Base-by-base conservation (phyloP, 2,888 invertebrate genomes). In the Pseudeuparius sepicola region DNA sequence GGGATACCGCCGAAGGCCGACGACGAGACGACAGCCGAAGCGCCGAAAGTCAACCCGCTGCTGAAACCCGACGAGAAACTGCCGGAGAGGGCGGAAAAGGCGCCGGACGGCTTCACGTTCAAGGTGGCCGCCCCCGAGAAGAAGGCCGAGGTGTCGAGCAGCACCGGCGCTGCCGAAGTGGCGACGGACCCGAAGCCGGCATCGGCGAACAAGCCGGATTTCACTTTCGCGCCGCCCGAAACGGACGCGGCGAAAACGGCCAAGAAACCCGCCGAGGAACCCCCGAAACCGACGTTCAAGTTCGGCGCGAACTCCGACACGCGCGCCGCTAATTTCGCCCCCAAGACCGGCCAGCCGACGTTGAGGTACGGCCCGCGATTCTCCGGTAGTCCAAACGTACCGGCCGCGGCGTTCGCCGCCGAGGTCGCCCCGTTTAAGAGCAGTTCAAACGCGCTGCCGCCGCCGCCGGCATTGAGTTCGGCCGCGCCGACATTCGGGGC, bases 141-240 rank as follows among this genome's bases (percentile, higher is more conserved):
- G 6, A 28, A 34, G 11, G 20, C 25, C 15, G 24, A 17, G 11
- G 6, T 17, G 11, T n/a, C n/a, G n/a, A n/a, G 40, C 25, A 37
- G 23, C 14, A 28, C 34, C 6, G 26, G 31, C 24, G n/a, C n/a
- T n/a, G 18, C n/a, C 33, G 10, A 27, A 16, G 12, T 17, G n/a
- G n/a, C n/a, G n/a, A n/a, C n/a, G n/a, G n/a, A n/a, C n/a, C n/a
- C n/a, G n/a, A n/a, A n/a, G n/a, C n/a, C n/a, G n/a, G n/a, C n/a
- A n/a, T 25, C 44, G 10, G 26, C 45, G 40, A 52, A 51, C 37
- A 37, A 44, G n/a, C 41, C 55, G 2, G 39, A 44, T 14, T 56
- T 57, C 41, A 43, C 51, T 24, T 59, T 59, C 41, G 20, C 9
- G 12, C 37, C 16, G 6, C 26, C 17, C 6, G 14, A 27, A 28